phyloP scores from a whole-genome alignment of 1,140 invertebrate genomes.

The Mercenaria mercenaria region DNA sequence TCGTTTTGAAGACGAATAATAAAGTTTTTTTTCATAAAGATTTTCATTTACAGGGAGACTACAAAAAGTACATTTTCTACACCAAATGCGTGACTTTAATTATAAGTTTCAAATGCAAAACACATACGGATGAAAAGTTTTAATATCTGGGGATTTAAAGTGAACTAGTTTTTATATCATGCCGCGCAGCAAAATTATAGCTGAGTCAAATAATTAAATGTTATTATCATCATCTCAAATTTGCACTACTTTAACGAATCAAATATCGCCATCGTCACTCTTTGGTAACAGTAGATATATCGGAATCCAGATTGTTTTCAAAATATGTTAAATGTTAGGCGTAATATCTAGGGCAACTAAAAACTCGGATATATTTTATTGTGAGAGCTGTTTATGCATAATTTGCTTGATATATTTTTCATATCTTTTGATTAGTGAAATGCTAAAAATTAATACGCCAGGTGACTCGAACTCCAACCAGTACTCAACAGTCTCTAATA shows the following conservation, averaged over 20 bases:
- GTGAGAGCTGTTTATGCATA: too few species aligned
- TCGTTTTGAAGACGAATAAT: not conserved
- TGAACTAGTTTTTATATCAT: not conserved
- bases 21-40: not conserved
- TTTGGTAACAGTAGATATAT: not conserved
- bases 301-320: too few species aligned
- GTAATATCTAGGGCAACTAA: too few species aligned
- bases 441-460: too few species aligned
- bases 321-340: too few species aligned
- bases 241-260: not conserved
- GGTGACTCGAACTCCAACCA: too few species aligned
- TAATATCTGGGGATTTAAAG: not conserved
- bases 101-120: not conserved
- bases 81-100: not conserved
- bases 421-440: too few species aligned
- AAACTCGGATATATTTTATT: too few species aligned
- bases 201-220: not conserved
- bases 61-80: too few species aligned
- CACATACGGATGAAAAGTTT: not conserved
- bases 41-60: not conserved
- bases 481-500: too few species aligned
- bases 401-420: too few species aligned
- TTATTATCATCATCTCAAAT: not conserved
- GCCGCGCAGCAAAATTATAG: not conserved
- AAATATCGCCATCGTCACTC: conserved; percentile 16